Evolutionary conservation across 2,113 vertebrate genomes (phyloP).

Genomic region (Phaethon lepturus): DNA sequence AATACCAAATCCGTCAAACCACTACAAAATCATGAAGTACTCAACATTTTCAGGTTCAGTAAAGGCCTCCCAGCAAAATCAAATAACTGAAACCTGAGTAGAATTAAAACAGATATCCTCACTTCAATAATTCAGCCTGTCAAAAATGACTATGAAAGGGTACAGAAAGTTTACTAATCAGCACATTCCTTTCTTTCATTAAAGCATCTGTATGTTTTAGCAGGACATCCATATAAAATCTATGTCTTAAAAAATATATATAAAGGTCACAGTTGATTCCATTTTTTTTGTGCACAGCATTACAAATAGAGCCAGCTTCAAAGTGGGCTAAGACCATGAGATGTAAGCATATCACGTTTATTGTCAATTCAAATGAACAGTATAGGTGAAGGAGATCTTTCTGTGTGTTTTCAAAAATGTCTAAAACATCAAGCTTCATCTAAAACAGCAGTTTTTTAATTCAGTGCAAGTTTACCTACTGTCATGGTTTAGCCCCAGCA

Average conservation of each 20-base stretch:
- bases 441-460: neutral
- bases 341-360: neutral
- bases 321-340: neutral
- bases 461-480: neutral
- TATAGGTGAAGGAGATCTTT: neutral
- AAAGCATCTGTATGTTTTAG: neutral
- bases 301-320: neutral
- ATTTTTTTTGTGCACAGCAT: neutral
- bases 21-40: neutral
- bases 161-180: neutral
- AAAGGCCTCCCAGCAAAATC: neutral
- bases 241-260: neutral
- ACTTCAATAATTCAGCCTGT: neutral
- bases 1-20: neutral
- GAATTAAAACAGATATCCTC: neutral
- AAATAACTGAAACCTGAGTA: neutral
- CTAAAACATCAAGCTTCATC: neutral
- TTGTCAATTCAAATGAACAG: neutral
- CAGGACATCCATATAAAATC: neutral
- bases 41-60: neutral
- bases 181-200: neutral
- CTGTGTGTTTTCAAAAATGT: neutral
- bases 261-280: accelerated
- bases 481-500: too few species aligned
- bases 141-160: neutral